Evolutionary conservation across 1,140 invertebrate species (phyloP).

Genomic region (Bilobella aurantiaca): DNA sequence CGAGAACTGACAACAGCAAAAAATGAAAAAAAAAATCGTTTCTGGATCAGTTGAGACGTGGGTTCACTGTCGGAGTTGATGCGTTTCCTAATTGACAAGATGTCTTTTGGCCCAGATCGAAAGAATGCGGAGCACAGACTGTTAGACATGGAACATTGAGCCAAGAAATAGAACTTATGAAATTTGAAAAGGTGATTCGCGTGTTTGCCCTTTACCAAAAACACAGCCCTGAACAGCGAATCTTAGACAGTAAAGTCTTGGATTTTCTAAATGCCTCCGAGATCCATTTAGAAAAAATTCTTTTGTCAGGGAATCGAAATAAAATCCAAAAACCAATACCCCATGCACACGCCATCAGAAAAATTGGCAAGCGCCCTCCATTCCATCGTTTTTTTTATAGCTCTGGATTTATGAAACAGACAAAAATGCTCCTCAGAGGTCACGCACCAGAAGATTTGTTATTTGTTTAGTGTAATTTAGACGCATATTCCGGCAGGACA

Average conservation of each 20-base stretch:
- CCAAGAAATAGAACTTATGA: neutral
- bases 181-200: neutral
- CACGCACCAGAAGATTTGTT: constrained; percentile 3
- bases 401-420: neutral
- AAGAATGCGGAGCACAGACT: neutral
- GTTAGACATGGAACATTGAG: constrained; percentile 1
- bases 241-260: no score
- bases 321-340: no score
- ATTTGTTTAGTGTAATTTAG: neutral
- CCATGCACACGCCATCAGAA: no score
- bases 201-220: neutral
- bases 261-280: no score
- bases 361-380: no score
- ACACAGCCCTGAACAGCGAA: neutral
- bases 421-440: neutral
- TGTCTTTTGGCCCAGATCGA: neutral
- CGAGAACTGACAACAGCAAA: no score
- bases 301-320: no score
- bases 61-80: no score
- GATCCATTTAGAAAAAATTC: no score
- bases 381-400: neutral
- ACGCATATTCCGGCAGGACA: neutral
- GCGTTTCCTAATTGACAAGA: no score
- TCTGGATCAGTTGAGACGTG: no score
- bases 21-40: no score